Base-by-base conservation (phyloP, 2,888 invertebrate species). In the Liopterus haemorrhoidalis region DNA sequence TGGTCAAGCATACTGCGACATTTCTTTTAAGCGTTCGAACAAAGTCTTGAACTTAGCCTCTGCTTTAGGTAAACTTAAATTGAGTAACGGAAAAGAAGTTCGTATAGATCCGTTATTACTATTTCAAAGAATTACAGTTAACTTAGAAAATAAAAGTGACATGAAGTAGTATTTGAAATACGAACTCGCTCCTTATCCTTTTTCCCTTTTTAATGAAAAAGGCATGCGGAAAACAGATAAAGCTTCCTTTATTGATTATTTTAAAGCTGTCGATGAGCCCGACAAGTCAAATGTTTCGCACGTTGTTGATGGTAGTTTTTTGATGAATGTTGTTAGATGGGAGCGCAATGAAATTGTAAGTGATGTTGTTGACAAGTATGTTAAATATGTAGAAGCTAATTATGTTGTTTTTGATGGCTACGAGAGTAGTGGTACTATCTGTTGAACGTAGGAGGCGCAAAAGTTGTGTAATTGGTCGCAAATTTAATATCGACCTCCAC, bases 151-250 rank as follows among this genome's bases (percentile, higher is more conserved):
- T 48, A 52, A 54, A 53, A 47, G 51, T 41, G 51, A 58, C 46
- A 54, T 58, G 53, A 45, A 55, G 57, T 45, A 46, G 36, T 59
- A 58, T 53, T 52, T 58, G 31, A 46, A 56, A 49, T 56, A 57
- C 45, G 57, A 60, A 48, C 52, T 58, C 45, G 53, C 57, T 46
- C 55, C 59, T 49, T 56, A 54, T 53, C 57, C 58, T 50, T 44
- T 56, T 38, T 54, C 56, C 43, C 49, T 58, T 48, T 58, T 58
- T 47, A 50, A 53, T 33, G 55, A 57, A 48, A 46, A 48, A 48
- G 55, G 52, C 49, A 49, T 54, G 44, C 49, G 50, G 35, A 54
- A 55, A 51, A 54, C 22, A 41, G 21, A 24, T 24, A n/a, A n/a
- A n/a, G n/a, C n/a, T n/a, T n/a, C n/a, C n/a, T n/a, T n/a, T n/a